Evolutionary conservation across 2,888 invertebrate species (phyloP), one percentile per base, ranked within the genome.

Genomic region (Mayetiola destructor): DNA sequence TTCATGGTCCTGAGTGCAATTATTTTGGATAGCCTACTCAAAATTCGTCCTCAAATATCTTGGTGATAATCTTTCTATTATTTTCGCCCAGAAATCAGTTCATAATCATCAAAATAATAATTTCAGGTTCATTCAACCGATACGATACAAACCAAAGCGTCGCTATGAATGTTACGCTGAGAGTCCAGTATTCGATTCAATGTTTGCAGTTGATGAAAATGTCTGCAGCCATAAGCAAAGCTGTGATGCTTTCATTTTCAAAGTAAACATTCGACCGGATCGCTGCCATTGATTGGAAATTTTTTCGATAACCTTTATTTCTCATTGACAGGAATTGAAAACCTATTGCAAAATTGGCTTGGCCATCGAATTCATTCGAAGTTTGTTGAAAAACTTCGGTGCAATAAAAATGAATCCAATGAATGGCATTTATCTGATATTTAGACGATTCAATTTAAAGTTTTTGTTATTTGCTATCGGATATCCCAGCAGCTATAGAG

Each of bases 51-150:
- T 5, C n/a, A 52, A 16, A 52, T 52, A n/a, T 52, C 29, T n/a
- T 52, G 48, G 48, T 52, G 20, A 42, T 2, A 23, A 23, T 42
- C 12, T 32, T 32, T 12, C 6, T 32, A 12, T 32, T 32, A 32
- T 9, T 32, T 9, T 9, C 6, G 6, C 6, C 6, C 12, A 9
- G 8, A 32, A 9, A 6, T 32, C 6, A 32, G 32, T 32, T 9
- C 6, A 32, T 32, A 32, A 32, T 40, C 16, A 5, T 40, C 9
- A 18, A 9, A n/a, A 3, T 36, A n/a, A 3, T 36, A 18, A 40
- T 5, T 29, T 29, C n/a, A 52, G 48, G 48, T 52, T 52, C 9
- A 52, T 52, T 52, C 29, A 52, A 16, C 48, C 48, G 29, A 16
- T 52, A 5, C 10, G 29, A 29, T 27, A 23, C 14, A 12, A 29